Base-by-base conservation (phyloP, 2,113 vertebrate genomes). In the Seriola quinqueradiata region DNA sequence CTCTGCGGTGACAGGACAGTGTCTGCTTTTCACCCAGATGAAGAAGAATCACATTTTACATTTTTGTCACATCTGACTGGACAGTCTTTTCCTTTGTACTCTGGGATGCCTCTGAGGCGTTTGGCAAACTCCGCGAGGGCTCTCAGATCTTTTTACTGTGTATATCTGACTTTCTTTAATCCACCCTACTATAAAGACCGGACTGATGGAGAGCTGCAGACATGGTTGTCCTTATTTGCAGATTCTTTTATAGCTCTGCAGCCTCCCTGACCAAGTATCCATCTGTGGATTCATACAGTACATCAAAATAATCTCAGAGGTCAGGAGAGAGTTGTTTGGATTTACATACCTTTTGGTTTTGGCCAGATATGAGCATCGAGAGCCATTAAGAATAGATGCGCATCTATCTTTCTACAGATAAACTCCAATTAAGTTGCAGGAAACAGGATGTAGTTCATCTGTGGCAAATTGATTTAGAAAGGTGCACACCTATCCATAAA, bases 1-100 rank as follows among this genome's bases (percentile, higher is more conserved):
- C 57, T 46, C 38, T 68, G 75, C 58, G 14, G 50, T 42, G 61
- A 54, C 54, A 67, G 52, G 21, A 36, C 8, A 8, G 4, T 44
- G 12, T 70, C 46, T 50, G 73, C 72, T 59, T 46, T 73, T 38
- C 67, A 58, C 19, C 28, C 46, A 71, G 59, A 85, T 44, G 59
- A 69, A 60, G 65, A 81, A 32, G 67, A 32, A 52, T 71, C 72
- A n/a, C 34, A 59, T 55, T 42, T 59, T 42, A 58, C 58, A 54
- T 71, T 80, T 58, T 61, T 75, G 54, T 72, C 21, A 19, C 14
- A 75, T 63, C 70, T 44, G 23, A 69, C 32, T 46, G 16, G 25
- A 50, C 23, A 9, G 9, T 59, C 11, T 65, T 44, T 48, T 55
- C 44, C 17, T 65, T 12, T 1, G 4, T 34, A 34, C 21, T 42